phyloP scores from a whole-genome alignment of 2,888 invertebrate species.

The Drosophila kanekoi region DNA sequence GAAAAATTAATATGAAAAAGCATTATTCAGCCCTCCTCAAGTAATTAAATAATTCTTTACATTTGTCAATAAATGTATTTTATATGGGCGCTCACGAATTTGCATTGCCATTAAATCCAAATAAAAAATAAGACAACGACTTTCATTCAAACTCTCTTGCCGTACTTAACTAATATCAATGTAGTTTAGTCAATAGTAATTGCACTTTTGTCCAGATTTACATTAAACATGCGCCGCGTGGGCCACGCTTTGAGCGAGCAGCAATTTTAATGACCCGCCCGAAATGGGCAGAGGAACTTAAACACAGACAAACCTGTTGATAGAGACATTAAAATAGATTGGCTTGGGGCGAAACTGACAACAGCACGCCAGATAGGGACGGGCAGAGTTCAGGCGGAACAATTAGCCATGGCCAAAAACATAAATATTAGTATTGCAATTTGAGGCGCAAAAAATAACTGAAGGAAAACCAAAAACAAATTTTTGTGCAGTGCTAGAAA shows the following conservation, averaged over 20 bases:
- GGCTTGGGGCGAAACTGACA: constrained; percentile 20
- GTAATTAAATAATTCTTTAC: background rate
- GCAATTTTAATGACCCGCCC: constrained; percentile 66
- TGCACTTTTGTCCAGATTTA: constrained; percentile 65
- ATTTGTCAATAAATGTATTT: background rate
- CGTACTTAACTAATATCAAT: background rate
- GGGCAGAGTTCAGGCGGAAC: constrained; percentile 16
- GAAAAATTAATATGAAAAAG: too few species aligned
- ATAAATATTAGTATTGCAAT: constrained; percentile 48
- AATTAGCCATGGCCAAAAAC: constrained; percentile 41
- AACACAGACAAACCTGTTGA: constrained; percentile 26
- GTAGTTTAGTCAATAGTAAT: constrained; percentile 36
- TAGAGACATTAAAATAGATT: constrained; percentile 53
- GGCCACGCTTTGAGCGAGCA: constrained; percentile 51
- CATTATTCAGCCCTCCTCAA: too few species aligned
- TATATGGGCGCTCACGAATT: background rate
- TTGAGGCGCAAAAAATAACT: constrained; percentile 3
- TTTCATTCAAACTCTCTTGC: constrained; percentile 29
- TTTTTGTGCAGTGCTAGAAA: constrained; percentile 11
- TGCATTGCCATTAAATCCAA: background rate
- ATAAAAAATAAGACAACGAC: background rate
- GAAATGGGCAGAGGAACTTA: constrained; percentile 28
- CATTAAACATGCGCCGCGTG: constrained; percentile 57
- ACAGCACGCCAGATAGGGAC: background rate
- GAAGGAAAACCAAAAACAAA: constrained; percentile 30